These are phyloP conservation scores for Chionoecetes opilio DNA, from an alignment of 1,140 invertebrate species.

Conservation along the genomic window DNA sequence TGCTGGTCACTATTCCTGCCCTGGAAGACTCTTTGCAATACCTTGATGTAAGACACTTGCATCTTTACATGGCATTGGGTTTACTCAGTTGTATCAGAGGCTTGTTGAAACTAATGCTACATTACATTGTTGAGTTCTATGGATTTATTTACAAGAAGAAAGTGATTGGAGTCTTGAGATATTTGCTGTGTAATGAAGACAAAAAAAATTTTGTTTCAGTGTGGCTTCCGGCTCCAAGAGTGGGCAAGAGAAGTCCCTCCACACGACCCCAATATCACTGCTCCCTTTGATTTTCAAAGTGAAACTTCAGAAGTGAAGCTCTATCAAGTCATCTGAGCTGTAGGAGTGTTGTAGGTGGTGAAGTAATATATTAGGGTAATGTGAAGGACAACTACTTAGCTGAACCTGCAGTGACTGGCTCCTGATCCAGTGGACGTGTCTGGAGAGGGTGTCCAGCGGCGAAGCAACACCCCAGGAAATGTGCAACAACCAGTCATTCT, in stretches of 20 bases:
- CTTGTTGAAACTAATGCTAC: too few species aligned
- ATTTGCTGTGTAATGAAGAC: too few species aligned
- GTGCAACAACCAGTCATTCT: not conserved
- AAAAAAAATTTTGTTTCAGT: conserved; percentile 53
- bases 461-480: not conserved
- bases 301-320: conserved; percentile 80
- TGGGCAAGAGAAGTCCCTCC: conserved; percentile 79
- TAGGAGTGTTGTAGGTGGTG: conserved; percentile 29
- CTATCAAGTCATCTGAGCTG: conserved; percentile 76
- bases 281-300: conserved; percentile 80
- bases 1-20: conserved; percentile 86
- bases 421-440: not conserved
- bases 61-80: not conserved
- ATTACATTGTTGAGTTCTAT: too few species aligned
- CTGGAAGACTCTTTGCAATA: conserved; percentile 85
- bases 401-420: not conserved
- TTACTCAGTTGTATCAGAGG: not conserved
- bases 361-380: conserved; percentile 20
- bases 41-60: conserved; percentile 84
- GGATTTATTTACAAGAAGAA: not conserved
- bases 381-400: conserved; percentile 20
- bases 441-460: not conserved
- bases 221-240: conserved; percentile 79
- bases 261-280: conserved; percentile 80
- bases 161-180: too few species aligned